Evolutionary conservation across 2,113 vertebrate species (phyloP).

Genomic region (Calonectris borealis): DNA sequence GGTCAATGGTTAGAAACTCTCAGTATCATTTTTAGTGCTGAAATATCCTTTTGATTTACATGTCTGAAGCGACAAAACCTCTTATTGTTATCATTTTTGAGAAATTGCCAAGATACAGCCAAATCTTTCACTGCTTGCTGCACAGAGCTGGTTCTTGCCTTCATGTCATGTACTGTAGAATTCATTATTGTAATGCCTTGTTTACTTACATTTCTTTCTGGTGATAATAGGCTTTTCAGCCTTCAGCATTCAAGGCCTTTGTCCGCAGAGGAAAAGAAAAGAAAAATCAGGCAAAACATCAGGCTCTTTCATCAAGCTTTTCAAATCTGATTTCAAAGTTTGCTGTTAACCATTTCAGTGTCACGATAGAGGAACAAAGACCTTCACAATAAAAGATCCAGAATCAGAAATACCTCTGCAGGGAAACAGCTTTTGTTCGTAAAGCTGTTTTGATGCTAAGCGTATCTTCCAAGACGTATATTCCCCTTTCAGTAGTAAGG

Average conservation of each 20-base stretch:
- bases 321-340: conserved; percentile 47
- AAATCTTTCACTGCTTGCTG: conserved; percentile 50
- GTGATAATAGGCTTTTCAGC: conserved; percentile 62
- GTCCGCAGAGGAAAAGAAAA: conserved; percentile 40
- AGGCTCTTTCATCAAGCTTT: conserved; percentile 44
- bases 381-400: background rate
- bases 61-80: conserved; percentile 51
- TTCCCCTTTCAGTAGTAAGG: background rate
- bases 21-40: conserved; percentile 39
- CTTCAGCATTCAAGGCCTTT: conserved; percentile 60
- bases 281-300: conserved; percentile 58
- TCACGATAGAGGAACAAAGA: background rate
- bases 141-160: conserved; percentile 49
- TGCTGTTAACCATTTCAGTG: conserved; percentile 53
- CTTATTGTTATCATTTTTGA: conserved; percentile 55
- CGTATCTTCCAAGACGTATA: background rate
- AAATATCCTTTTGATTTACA: conserved; percentile 64
- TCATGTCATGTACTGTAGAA: conserved; percentile 29
- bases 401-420: background rate
- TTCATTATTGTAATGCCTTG: conserved; percentile 67
- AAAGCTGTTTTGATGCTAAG: conserved; percentile 3
- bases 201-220: conserved; percentile 67
- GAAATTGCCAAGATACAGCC: conserved; percentile 48
- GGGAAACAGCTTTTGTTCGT: conserved; percentile 2
- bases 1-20: conserved; percentile 35